phyloP scores from a whole-genome alignment of 2,888 invertebrate genomes.

The Idaea dimidiata region DNA sequence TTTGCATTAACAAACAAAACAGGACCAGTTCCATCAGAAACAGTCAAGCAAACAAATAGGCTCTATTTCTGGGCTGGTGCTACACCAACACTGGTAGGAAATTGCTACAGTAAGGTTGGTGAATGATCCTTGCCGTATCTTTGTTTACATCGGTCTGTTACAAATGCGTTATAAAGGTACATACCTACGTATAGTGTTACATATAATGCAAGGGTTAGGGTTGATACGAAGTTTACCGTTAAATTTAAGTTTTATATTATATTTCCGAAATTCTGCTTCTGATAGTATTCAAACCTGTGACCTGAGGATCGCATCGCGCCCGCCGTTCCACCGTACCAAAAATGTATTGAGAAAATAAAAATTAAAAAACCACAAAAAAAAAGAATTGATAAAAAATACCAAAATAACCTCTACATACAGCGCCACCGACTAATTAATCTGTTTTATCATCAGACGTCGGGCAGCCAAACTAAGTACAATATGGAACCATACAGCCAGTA shows the following conservation, averaged over 20 bases:
- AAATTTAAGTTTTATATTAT: not conserved
- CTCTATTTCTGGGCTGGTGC: slow-evolving; percentile 33
- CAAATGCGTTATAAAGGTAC: slow-evolving; percentile 75
- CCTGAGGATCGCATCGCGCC: too few relatives aligned
- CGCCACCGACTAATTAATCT: too few relatives aligned
- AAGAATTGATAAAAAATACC: too few relatives aligned
- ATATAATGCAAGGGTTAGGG: not conserved
- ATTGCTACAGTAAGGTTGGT: slow-evolving; percentile 53
- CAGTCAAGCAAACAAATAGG: slow-evolving; percentile 37
- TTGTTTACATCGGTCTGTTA: slow-evolving; percentile 72
- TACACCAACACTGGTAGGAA: slow-evolving; percentile 30
- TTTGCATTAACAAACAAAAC: slow-evolving; percentile 13
- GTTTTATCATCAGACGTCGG: too few relatives aligned
- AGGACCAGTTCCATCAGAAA: slow-evolving; percentile 14
- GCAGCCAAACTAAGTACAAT: too few relatives aligned
- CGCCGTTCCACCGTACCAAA: too few relatives aligned
- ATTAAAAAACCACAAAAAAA: too few relatives aligned
- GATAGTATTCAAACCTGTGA: too few relatives aligned
- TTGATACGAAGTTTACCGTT: not conserved
- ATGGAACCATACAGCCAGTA: too few relatives aligned
- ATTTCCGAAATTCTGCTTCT: too few relatives aligned
- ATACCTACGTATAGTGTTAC: not conserved
- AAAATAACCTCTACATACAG: too few relatives aligned
- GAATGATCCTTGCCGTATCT: slow-evolving; percentile 55
- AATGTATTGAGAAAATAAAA: too few relatives aligned